Conservation (phyloP, 2,888 invertebrate species). For the Pristionchus maxplancki region DNA sequence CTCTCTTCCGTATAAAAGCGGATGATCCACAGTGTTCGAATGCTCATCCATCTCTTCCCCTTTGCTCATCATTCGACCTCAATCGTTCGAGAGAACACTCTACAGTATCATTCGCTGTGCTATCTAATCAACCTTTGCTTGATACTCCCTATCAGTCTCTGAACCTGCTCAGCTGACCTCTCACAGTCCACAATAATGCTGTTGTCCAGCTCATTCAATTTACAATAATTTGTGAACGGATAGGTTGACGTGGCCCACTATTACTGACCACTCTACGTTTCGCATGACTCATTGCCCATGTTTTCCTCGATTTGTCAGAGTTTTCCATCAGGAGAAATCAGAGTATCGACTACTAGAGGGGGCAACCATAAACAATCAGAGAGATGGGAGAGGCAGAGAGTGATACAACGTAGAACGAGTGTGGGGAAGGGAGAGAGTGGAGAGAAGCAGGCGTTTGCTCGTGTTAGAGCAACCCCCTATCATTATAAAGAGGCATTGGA, state of each 20-base stretch:
- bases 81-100: neutral
- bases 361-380: slow-evolving; percentile 22
- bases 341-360: neutral
- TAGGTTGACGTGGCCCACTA: neutral
- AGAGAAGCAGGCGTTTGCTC: slow-evolving; percentile 9
- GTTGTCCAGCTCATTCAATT: no score
- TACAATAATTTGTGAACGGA: no score
- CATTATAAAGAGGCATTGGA: neutral
- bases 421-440: neutral
- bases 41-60: neutral
- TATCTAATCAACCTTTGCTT: neutral
- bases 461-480: slow-evolving; percentile 39
- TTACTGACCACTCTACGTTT: neutral
- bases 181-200: neutral
- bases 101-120: neutral
- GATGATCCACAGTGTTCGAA: neutral
- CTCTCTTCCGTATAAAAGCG: neutral
- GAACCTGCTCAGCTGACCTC: neutral
- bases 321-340: neutral
- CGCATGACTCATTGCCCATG: neutral
- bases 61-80: neutral
- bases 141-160: neutral
- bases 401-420: neutral
- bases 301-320: slow-evolving; percentile 9
- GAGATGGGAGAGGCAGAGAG: neutral